phyloP scores from a whole-genome alignment of 2,888 invertebrate genomes.

The Graphium colonna region DNA sequence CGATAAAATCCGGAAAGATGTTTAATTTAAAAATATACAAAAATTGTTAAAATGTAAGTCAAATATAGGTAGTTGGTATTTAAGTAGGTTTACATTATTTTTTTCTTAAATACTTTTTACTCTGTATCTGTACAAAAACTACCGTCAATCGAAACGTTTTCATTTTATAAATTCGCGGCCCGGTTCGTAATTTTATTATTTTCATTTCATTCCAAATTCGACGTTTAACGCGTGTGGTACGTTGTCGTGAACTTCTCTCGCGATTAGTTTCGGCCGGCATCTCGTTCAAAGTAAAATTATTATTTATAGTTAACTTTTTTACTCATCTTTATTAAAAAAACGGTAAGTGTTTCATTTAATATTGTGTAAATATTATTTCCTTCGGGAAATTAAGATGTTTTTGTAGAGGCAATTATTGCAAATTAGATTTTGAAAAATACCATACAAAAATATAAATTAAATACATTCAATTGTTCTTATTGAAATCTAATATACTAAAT shows the following conservation, averaged over 20 bases:
- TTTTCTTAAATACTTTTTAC: background rate
- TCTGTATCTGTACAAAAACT: background rate
- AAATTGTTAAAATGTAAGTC: too few species aligned
- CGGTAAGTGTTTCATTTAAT: background rate
- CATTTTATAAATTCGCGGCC: slow-evolving; percentile 8
- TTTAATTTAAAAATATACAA: too few species aligned
- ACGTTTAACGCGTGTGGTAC: background rate
- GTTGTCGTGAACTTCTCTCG: background rate
- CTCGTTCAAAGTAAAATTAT: slow-evolving; percentile 3
- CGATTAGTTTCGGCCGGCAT: slow-evolving; percentile 11
- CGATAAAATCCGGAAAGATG: too few species aligned
- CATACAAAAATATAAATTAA: background rate
- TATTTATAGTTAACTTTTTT: slow-evolving; percentile 1
- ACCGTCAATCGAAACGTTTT: background rate
- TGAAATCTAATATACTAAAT: background rate
- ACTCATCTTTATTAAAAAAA: background rate
- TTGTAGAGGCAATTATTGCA: background rate
- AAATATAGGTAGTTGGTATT: too few species aligned
- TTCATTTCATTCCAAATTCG: slow-evolving; percentile 9
- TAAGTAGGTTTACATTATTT: too few species aligned
- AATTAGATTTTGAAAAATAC: background rate
- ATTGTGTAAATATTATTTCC: slow-evolving; percentile 4
- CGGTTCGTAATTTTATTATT: background rate
- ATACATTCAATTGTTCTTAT: background rate
- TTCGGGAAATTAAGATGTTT: slow-evolving; percentile 3